Conservation (phyloP, 2,797 vertebrate species). For the Gobionotothen gibberifrons region DNA sequence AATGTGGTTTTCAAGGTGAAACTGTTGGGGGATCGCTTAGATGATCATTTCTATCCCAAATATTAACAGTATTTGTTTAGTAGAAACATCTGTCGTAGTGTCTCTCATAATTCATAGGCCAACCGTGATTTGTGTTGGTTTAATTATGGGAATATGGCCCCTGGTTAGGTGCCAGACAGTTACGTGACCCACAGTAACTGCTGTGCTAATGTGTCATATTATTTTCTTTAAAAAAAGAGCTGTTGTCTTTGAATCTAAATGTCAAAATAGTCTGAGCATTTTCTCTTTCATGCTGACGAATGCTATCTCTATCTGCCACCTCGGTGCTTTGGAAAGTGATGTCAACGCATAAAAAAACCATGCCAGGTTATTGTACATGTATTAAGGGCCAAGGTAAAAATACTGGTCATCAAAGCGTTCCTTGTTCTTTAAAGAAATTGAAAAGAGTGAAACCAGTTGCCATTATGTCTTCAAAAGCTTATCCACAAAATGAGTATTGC, state of each 20-base stretch:
- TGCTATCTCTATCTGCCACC: not conserved
- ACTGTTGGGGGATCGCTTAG: no score
- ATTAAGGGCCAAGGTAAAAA: not conserved
- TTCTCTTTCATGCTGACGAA: not conserved
- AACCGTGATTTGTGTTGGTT: conserved; percentile 11
- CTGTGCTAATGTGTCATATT: not conserved
- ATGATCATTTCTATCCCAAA: not conserved
- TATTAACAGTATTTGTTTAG: not conserved
- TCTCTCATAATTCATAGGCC: not conserved
- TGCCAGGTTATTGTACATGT: not conserved
- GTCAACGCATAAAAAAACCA: not conserved
- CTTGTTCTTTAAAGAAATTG: not conserved
- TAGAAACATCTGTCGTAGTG: not conserved
- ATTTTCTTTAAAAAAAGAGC: not conserved
- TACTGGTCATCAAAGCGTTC: not conserved
- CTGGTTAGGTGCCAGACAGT: conserved; percentile 19
- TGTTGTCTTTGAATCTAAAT: not conserved
- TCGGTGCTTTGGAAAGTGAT: not conserved
- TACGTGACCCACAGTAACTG: conserved; percentile 12
- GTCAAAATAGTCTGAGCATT: not conserved
- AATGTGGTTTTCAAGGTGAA: not conserved
- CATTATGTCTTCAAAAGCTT: not conserved
- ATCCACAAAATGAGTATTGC: not conserved
- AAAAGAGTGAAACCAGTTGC: not conserved
- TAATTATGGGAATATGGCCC: conserved; percentile 16